phyloP scores from a whole-genome alignment of 2,113 vertebrate genomes.

The Dasyornis broadbenti region DNA sequence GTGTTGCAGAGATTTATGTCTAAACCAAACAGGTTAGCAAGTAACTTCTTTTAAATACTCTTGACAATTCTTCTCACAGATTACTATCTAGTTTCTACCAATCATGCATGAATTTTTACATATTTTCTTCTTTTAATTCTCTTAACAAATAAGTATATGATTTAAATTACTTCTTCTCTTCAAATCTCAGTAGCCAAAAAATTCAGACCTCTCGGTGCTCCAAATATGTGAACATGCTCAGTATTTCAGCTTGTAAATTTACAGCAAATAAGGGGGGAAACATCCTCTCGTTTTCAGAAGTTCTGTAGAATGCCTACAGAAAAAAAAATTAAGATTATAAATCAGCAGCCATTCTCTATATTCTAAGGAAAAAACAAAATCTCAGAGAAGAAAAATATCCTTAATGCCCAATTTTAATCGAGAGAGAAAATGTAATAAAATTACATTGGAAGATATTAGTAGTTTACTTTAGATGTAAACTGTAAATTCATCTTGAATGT shows the following conservation, averaged over 20 bases:
- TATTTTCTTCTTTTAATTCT: not conserved
- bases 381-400: conserved; percentile 14
- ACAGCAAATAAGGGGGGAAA: not conserved
- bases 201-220: conserved; percentile 5
- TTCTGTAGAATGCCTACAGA: not conserved
- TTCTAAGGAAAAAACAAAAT: not conserved
- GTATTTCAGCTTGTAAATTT: conserved; percentile 34
- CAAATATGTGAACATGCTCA: conserved; percentile 8
- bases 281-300: not conserved
- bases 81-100: not conserved
- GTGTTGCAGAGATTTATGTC: not conserved
- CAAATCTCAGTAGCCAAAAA: conserved; percentile 4
- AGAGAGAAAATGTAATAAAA: conserved; percentile 12
- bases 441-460: not conserved
- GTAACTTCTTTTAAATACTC: conserved; percentile 6
- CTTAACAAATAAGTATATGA: not conserved
- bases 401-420: conserved; percentile 23
- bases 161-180: conserved; percentile 24
- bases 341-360: not conserved
- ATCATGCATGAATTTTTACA: not conserved
- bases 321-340: not conserved
- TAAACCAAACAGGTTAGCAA: not conserved
- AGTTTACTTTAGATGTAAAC: not conserved
- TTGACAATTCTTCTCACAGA: not conserved
- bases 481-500: not conserved